Conservation (phyloP, 2,113 vertebrate genomes). For the Gobiocypris rarus region DNA sequence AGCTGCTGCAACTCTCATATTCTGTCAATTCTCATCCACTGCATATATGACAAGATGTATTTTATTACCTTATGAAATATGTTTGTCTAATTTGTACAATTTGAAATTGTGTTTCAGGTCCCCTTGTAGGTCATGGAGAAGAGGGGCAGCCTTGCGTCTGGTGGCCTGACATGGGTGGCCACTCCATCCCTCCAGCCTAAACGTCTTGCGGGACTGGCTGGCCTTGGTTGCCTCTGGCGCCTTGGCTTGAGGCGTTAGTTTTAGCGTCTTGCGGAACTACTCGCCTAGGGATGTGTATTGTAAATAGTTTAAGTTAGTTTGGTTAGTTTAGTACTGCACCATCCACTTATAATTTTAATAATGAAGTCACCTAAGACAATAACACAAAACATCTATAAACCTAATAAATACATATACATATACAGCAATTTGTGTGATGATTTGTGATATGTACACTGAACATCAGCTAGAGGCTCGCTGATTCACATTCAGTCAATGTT, state of each 20-base stretch:
- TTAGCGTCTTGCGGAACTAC: background rate
- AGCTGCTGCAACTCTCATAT: background rate
- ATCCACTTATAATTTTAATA: background rate
- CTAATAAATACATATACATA: too few relatives aligned
- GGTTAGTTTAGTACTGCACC: background rate
- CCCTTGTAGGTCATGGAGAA: background rate
- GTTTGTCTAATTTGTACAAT: background rate
- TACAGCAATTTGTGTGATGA: too few relatives aligned
- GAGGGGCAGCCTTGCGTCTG: background rate
- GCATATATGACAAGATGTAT: background rate
- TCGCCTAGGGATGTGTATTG: background rate
- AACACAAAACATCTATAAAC: too few relatives aligned
- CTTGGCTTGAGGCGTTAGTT: background rate
- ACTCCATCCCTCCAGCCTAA: background rate
- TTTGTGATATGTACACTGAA: too few relatives aligned
- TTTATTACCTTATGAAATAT: background rate
- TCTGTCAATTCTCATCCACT: background rate
- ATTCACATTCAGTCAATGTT: background rate
- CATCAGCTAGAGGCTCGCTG: background rate
- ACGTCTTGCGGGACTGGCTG: background rate
- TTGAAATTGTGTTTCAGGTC: background rate
- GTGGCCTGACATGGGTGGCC: background rate
- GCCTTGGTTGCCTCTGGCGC: background rate
- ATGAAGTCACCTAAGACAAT: background rate
- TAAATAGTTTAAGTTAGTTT: too few relatives aligned